These are phyloP conservation scores for Chaetorhynchus papuensis DNA, from an alignment of 2,113 vertebrate genomes.

Conservation along the genomic window DNA sequence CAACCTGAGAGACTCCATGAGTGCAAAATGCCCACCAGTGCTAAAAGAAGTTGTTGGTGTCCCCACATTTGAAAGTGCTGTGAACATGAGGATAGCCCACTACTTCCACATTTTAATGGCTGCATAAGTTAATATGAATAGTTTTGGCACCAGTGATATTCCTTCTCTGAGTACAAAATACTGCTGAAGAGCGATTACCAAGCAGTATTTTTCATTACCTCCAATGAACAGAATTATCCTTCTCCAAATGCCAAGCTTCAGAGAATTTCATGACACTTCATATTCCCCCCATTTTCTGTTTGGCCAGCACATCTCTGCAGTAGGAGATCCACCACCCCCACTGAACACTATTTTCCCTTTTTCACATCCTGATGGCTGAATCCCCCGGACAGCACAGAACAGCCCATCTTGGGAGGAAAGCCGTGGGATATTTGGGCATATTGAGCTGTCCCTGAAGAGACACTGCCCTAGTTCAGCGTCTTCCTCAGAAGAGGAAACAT, in stretches of 20 bases:
- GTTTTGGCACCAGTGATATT: not conserved
- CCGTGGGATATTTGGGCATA: too few species aligned
- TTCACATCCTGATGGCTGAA: not conserved
- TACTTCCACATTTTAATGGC: not conserved
- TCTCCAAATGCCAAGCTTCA: not conserved
- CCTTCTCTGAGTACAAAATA: not conserved
- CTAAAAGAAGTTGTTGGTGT: not conserved
- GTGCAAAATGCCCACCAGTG: not conserved
- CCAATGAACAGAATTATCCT: not conserved
- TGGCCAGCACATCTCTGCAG: not conserved
- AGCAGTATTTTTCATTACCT: not conserved
- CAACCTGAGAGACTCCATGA: not conserved
- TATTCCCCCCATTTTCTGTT: not conserved
- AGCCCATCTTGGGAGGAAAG: not conserved
- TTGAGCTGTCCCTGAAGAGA: not conserved
- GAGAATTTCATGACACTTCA: not conserved
- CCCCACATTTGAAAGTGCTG: rapidly evolving
- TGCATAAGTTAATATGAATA: not conserved
- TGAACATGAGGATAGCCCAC: not conserved
- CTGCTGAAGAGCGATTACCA: not conserved
- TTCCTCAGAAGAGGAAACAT: not conserved
- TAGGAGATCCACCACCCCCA: rapidly evolving
- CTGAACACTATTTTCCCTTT: not conserved
- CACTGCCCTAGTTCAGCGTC: not conserved
- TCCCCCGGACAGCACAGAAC: not conserved